Percentiles rank a stretch among this genome's conserved stretches.
These are phyloP conservation scores for Dryobota labecula DNA, from an alignment of 2,888 invertebrate species.

Conservation along the genomic window DNA sequence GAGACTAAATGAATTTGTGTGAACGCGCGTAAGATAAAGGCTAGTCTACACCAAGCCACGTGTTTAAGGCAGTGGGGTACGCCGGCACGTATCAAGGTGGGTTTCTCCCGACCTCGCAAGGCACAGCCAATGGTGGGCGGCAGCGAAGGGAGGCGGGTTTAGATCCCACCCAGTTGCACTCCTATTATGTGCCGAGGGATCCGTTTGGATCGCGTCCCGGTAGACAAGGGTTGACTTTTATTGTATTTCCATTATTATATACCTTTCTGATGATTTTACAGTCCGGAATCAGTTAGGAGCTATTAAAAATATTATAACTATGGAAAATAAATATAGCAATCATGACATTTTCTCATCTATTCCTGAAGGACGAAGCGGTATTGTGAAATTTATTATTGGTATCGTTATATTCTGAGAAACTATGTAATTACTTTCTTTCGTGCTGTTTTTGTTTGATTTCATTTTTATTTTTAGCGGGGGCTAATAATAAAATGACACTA, in stretches of 20 bases:
- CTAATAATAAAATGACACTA: neutral
- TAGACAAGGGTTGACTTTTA: conserved; percentile 79
- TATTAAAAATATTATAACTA: conserved; percentile 28
- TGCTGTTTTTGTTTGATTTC: neutral
- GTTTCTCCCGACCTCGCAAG: conserved; percentile 73
- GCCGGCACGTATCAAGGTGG: conserved; percentile 79
- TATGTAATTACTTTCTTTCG: conserved; percentile 13
- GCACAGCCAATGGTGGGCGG: conserved; percentile 78
- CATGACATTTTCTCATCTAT: conserved; percentile 7
- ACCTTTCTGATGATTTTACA: conserved; percentile 36
- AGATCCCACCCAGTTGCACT: conserved; percentile 78
- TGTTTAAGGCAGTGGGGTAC: conserved; percentile 79
- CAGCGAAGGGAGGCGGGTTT: conserved; percentile 76
- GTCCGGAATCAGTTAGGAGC: conserved; percentile 7
- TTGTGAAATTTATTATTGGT: conserved; percentile 10
- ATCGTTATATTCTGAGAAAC: conserved; percentile 14
- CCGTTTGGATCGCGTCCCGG: conserved; percentile 66
- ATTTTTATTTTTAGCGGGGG: neutral
- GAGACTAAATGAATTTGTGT: conserved; percentile 87
- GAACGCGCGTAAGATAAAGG: conserved; percentile 87
- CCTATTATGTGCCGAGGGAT: conserved; percentile 78
- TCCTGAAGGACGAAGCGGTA: conserved; percentile 22
- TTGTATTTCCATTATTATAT: conserved; percentile 65
- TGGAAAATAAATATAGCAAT: conserved; percentile 5
- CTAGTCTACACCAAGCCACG: conserved; percentile 79